Evolutionary conservation across 2,797 vertebrate genomes (phyloP), one percentile per base, ranked within the genome.

Genomic region (Ara ararauna): DNA sequence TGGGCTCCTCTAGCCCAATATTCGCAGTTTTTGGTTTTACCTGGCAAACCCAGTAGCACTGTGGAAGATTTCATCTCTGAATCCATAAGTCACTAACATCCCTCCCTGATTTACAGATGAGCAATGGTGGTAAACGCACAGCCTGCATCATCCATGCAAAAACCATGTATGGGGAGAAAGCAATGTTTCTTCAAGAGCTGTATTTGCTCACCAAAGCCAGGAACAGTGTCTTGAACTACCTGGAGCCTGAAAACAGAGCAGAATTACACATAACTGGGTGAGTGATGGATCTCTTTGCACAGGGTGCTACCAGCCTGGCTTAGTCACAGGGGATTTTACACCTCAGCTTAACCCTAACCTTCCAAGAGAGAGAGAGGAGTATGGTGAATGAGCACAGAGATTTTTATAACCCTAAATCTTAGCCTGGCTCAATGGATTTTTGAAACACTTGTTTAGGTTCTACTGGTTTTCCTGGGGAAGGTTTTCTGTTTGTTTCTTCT

Each of bases 151-250:
- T 92, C 61, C 23, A 24, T 26, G 1, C 97, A 47, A 95, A 85
- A 64, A 7, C 56, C 0, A 70, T 80, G n/a, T 95, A 93, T 5
- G 95, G 94, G 51, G 94, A 96, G 88, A 94, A 75, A 56, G 58
- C 82, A 34, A 23, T 0, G 0, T 56, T 58, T 47, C 92, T 97
- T 2, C 36, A 70, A 19, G 78, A 90, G 30, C 4, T 61, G 2
- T 89, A 78, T 18, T 3, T 22, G 36, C 20, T 23, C 17, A 75
- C 86, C 73, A 96, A 77, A 24, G 94, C 92, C 71, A 78, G 60
- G 11, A 27, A 34, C 0, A 20, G 78, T 0, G 40, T 40, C 3
- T 7, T 96, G 34, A 66, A 93, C 89, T 96, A 96, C 70, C 61
- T 94, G 54, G 95, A 97, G 83, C 87, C 92, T 6, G 92, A 90